Conservation (phyloP, 2,113 vertebrate genomes). For the Indicator indicator region DNA sequence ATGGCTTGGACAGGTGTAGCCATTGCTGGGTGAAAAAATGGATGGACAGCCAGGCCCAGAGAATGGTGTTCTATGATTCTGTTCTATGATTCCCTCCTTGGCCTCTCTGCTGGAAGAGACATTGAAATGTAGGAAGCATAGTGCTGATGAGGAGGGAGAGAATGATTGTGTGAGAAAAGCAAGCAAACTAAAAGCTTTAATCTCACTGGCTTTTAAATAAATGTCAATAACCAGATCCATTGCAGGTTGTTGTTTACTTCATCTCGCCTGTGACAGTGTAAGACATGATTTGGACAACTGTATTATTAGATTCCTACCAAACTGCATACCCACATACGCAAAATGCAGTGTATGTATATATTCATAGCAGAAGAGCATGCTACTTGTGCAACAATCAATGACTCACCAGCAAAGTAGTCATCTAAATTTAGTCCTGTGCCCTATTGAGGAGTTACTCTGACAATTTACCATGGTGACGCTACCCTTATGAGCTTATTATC, state of each 20-base stretch:
- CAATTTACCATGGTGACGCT: conserved; percentile 63
- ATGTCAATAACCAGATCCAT: neutral
- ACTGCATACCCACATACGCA: neutral
- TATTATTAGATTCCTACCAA: accelerated
- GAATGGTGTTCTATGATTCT: too few species aligned
- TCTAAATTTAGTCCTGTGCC: conserved; percentile 47
- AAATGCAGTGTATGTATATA: neutral
- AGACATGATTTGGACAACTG: neutral
- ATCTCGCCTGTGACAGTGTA: neutral
- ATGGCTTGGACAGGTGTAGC: too few species aligned
- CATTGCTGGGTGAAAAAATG: too few species aligned
- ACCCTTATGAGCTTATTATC: conserved; percentile 38
- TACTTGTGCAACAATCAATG: conserved; percentile 29
- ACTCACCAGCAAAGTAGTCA: conserved; percentile 42
- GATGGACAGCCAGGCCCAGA: too few species aligned
- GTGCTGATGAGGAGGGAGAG: neutral
- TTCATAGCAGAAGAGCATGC: neutral
- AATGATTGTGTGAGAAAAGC: neutral
- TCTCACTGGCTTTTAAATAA: neutral
- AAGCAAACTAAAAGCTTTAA: neutral
- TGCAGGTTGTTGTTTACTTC: accelerated
- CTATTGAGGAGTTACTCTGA: conserved; percentile 35
- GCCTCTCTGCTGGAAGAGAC: neutral
- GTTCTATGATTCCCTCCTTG: neutral
- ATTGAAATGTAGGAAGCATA: neutral